Evolutionary conservation across 2,797 vertebrate genomes (phyloP), one percentile per base, ranked within the genome.

Genomic region (Paguma larvata): DNA sequence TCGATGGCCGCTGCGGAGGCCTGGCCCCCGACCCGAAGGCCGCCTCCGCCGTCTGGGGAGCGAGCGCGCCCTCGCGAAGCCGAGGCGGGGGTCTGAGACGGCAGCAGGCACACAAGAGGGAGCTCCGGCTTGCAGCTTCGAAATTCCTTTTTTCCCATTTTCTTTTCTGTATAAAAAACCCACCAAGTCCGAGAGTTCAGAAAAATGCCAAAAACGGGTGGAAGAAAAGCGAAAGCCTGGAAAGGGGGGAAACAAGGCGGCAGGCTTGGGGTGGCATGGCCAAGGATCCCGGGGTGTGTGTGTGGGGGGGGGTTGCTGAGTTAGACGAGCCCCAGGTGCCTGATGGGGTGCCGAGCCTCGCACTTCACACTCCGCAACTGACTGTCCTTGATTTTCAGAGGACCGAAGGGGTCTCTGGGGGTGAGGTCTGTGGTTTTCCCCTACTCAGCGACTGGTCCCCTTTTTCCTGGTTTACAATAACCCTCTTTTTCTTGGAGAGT

Each of bases 61-160:
- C 2, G 1, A 30, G 46, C 27, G 16, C 0, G 0, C 44, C 12
- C 53, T 32, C 23, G 12, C 32, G 10, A 0, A 0, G 0, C n/a
- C 9, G 6, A 21, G 10, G 70, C 2, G 19, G 30, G 68, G 25
- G 85, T 80, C 1, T 1, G 72, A 3, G 12, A 62, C 34, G 16
- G 75, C 59, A 68, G 30, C 4, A 4, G 70, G 72, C 7, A 2
- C 23, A 12, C 1, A 8, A 30, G 41, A 14, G 32, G 41, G 10
- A 34, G 38, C 25, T 27, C 48, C 41, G 63, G 6, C 18, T 63
- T 15, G 14, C 82, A 83, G 65, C 18, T 63, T 84, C 38, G 46
- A 82, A 10, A 53, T 4, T 3, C 0, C 9, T 3, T 21, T 9
- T 4, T 44, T 46, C 77, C 53, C 18, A 23, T 38, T 32, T 73